Conservation (phyloP, 64 coral and sea anemone species). For the Stichodactyla mertensii region DNA sequence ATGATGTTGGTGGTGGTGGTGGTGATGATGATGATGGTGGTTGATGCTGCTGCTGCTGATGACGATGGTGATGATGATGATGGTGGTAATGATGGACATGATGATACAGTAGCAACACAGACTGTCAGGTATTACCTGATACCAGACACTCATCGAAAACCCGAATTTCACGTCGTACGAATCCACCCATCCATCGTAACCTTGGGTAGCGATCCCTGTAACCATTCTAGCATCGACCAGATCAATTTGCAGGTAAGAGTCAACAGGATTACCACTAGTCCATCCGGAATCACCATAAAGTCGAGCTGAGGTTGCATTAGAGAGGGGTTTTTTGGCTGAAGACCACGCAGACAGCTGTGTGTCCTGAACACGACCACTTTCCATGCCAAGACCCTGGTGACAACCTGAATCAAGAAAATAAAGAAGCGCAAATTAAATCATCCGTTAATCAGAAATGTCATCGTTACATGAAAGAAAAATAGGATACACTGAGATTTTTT, state of each 20-base stretch:
- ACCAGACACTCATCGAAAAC: background rate
- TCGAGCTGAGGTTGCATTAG: background rate
- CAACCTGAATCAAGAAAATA: background rate
- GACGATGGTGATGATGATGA: no score
- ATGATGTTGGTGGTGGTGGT: no score
- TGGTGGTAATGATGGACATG: no score
- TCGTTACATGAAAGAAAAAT: no score
- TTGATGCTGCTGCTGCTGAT: no score
- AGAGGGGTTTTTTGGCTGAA: background rate
- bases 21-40: no score
- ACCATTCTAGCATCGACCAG: conserved; percentile 22
- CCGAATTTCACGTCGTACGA: background rate
- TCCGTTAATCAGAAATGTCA: no score
- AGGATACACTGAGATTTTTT: no score
- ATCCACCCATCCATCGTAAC: conserved; percentile 32
- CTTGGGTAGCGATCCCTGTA: conserved; percentile 34
- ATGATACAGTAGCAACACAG: background rate
- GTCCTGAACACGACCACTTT: background rate
- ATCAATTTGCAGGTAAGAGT: conserved; percentile 21
- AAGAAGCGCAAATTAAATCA: no score
- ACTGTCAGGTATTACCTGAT: background rate
- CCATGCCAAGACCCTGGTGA: background rate
- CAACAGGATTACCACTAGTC: background rate
- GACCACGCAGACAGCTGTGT: background rate
- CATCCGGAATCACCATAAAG: background rate